These are phyloP conservation scores for Leucoraja erinaceus DNA, from an alignment of 2,113 vertebrate species.

Conservation along the genomic window DNA sequence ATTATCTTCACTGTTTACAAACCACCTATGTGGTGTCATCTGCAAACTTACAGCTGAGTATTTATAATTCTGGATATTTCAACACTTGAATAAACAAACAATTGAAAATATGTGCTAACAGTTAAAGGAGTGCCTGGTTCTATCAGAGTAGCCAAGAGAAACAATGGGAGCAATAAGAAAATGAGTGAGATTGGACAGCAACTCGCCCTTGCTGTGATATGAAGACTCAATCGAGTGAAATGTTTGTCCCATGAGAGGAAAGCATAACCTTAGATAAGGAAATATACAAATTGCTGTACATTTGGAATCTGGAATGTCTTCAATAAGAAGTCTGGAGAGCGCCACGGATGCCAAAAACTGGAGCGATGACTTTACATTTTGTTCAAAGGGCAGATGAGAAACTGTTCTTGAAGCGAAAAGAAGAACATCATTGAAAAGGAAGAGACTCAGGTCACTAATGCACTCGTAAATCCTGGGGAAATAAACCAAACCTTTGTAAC, in stretches of 20 bases:
- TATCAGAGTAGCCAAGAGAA: too few species aligned
- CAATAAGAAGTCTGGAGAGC: slow-evolving; percentile 53
- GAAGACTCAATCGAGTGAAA: neutral
- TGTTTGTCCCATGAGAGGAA: neutral
- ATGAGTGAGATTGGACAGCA: neutral
- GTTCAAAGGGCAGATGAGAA: slow-evolving; percentile 57
- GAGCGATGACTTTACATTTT: slow-evolving; percentile 51
- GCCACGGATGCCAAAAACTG: slow-evolving; percentile 66
- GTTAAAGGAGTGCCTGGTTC: too few species aligned
- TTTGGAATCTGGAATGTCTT: slow-evolving; percentile 62
- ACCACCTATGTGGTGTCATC: too few species aligned
- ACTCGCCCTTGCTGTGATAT: neutral
- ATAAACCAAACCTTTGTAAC: neutral
- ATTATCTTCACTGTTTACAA: too few species aligned
- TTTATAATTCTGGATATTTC: neutral
- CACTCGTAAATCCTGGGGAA: slow-evolving; percentile 58
- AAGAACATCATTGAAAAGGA: slow-evolving; percentile 67
- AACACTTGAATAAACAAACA: neutral
- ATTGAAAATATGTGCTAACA: too few species aligned
- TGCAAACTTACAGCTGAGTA: neutral
- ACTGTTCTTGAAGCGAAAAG: slow-evolving; percentile 52
- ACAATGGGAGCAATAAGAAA: neutral
- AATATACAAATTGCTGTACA: slow-evolving; percentile 48
- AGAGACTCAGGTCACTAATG: slow-evolving; percentile 59
- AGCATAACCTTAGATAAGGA: neutral